Base-by-base conservation (phyloP, 2,113 vertebrate genomes). In the Uropsilus gracilis region DNA sequence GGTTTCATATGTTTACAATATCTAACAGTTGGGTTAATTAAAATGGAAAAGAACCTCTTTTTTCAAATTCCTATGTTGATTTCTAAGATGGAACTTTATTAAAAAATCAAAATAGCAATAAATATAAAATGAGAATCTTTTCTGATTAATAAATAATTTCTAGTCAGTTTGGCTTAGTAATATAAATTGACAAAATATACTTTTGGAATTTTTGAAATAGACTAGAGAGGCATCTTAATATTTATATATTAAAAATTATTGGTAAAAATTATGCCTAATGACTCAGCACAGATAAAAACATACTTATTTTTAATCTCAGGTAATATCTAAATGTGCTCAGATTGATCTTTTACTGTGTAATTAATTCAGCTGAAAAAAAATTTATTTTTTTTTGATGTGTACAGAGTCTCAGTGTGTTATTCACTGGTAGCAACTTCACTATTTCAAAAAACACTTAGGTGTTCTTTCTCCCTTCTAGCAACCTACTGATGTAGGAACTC, bases 1-100 rank as follows among this genome's bases (percentile, higher is more conserved):
- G 78, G 4, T 73, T 44, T 92, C 5, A 85, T 80, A 26, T 72
- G 59, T 50, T 12, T 57, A 2, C 66, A 73, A 30, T 8, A 73
- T 86, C 16, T 82, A 63, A 22, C 17, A 73, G 71, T 85, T 26
- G 53, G 20, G 55, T 46, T 92, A 59, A 93, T 71, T 11, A 78
- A 17, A 22, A 84, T 34, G 11, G 30, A 30, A 87, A 50, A 78
- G 30, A 0, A 22, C 42, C 6, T 75, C 14, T 59, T 73, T 8
- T 87, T 90, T 10, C 18, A 95, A 94, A 75, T 76, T 2, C 10
- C 28, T 87, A 13, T 61, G 50, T 2, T 39, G 1, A 87, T 84
- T 91, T 93, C 37, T 59, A 61, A 53, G 12, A 32, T 68, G 32
- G 3, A 75, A 83, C 87, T 91, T 94, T 77, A 63, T 90, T 91